These are phyloP conservation scores for Apogon hyalosoma DNA, from an alignment of 2,797 vertebrate species.

Conservation along the genomic window DNA sequence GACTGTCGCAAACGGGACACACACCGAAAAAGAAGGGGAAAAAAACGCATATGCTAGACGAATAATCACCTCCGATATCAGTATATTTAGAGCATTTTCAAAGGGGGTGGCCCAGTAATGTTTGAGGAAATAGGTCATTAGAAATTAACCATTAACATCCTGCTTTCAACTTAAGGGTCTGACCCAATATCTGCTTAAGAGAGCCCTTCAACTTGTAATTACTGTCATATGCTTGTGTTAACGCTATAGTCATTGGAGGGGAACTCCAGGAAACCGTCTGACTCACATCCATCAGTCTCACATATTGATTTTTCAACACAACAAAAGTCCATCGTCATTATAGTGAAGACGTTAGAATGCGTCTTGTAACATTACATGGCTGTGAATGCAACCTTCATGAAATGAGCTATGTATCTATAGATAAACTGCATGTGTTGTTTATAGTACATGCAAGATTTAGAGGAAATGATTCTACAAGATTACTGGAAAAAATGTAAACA, in stretches of 20 bases:
- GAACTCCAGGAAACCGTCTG: constrained; percentile 48
- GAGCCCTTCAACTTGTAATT: constrained; percentile 71
- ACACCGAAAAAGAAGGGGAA: no score
- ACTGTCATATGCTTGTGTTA: constrained; percentile 77
- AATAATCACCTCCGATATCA: constrained; percentile 52
- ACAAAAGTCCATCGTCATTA: constrained; percentile 43
- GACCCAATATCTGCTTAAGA: constrained; percentile 67
- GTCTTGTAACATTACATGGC: constrained; percentile 54
- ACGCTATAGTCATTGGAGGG: constrained; percentile 63
- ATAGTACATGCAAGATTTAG: no score
- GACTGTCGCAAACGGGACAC: constrained; percentile 52
- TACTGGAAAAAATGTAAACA: no score
- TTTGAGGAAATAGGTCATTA: constrained; percentile 75
- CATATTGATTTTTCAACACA: constrained; percentile 63
- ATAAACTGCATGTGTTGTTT: no score
- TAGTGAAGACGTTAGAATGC: constrained; percentile 48
- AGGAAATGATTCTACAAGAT: no score
- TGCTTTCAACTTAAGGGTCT: constrained; percentile 60
- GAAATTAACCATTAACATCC: constrained; percentile 73
- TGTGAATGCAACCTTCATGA: constrained; percentile 58
- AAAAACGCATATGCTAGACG: constrained; percentile 26
- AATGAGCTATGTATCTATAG: no score
- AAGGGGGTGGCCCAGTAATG: constrained; percentile 64
- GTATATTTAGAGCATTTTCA: constrained; percentile 56
- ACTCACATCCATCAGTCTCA: constrained; percentile 59